phyloP scores from a whole-genome alignment of 2,888 invertebrate species.

The Scotopteryx bipunctaria region DNA sequence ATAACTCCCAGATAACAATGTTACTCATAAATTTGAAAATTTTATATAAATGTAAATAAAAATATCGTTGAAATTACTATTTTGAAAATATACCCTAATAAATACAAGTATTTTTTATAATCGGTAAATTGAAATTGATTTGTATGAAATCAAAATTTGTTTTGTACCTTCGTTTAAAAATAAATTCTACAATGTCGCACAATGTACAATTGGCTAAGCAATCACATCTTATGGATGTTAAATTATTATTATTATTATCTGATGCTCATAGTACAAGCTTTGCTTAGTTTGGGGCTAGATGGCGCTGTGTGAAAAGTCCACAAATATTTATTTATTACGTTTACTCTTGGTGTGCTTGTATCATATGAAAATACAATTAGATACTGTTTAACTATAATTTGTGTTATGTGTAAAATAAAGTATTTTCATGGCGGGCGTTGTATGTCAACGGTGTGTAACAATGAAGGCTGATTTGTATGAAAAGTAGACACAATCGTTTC shows the following conservation, averaged over 20 bases:
- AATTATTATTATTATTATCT: slow-evolving; percentile 11
- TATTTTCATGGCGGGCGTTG: neutral
- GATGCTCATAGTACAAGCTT: no score
- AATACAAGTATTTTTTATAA: slow-evolving; percentile 34
- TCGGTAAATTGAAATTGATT: slow-evolving; percentile 5
- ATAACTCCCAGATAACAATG: slow-evolving; percentile 40
- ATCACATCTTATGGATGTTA: slow-evolving; percentile 14
- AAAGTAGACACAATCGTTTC: neutral
- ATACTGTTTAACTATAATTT: neutral
- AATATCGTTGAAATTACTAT: slow-evolving; percentile 24
- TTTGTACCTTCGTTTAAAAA: slow-evolving; percentile 8
- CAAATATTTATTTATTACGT: slow-evolving; percentile 11
- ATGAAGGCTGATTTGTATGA: slow-evolving; percentile 26
- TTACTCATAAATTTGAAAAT: slow-evolving; percentile 47
- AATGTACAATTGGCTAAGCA: slow-evolving; percentile 30
- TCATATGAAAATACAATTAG: slow-evolving; percentile 1
- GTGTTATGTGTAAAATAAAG: neutral
- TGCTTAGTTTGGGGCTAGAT: no score
- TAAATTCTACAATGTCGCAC: slow-evolving; percentile 26
- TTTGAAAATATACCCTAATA: slow-evolving; percentile 36
- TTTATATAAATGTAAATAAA: slow-evolving; percentile 42
- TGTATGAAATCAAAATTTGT: slow-evolving; percentile 19
- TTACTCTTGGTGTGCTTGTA: slow-evolving; percentile 10
- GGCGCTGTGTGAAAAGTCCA: no score
- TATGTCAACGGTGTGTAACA: slow-evolving; percentile 22